phyloP scores from a whole-genome alignment of 2,113 vertebrate genomes.

The Neogobius melanostomus region DNA sequence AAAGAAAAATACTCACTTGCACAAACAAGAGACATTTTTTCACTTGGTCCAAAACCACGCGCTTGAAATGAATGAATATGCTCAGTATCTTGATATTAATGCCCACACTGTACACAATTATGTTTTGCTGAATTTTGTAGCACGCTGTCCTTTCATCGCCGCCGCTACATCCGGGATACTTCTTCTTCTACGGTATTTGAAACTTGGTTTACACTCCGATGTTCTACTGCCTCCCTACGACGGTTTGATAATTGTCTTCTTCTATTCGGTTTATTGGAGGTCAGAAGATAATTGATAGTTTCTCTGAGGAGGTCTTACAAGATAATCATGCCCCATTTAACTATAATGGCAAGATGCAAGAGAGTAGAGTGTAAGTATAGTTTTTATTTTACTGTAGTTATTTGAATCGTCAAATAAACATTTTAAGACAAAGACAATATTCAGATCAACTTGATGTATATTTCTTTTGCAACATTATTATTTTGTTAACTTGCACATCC shows the following conservation, averaged over 20 bases:
- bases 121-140: slow-evolving; percentile 46
- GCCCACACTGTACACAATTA: slow-evolving; percentile 34
- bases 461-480: slow-evolving; percentile 29
- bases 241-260: not conserved
- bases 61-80: not conserved
- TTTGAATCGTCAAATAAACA: slow-evolving; percentile 19
- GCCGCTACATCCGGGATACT: slow-evolving; percentile 60
- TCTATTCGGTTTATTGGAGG: no score
- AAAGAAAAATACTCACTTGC: slow-evolving; percentile 74
- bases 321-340: no score
- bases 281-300: no score
- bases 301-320: no score
- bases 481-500: slow-evolving; percentile 18
- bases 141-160: slow-evolving; percentile 76
- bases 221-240: slow-evolving; percentile 40
- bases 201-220: not conserved
- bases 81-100: not conserved
- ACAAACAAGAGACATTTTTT: slow-evolving; percentile 80
- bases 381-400: not conserved
- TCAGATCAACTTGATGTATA: slow-evolving; percentile 3
- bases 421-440: slow-evolving; percentile 21
- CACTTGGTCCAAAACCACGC: slow-evolving; percentile 11
- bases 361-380: not conserved
- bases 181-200: slow-evolving; percentile 44
- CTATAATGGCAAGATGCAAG: no score